Percentiles rank a stretch among this genome's conserved stretches.
These are phyloP conservation scores for Protophormia terraenovae DNA, from an alignment of 2,888 invertebrate genomes.

Conservation along the genomic window DNA sequence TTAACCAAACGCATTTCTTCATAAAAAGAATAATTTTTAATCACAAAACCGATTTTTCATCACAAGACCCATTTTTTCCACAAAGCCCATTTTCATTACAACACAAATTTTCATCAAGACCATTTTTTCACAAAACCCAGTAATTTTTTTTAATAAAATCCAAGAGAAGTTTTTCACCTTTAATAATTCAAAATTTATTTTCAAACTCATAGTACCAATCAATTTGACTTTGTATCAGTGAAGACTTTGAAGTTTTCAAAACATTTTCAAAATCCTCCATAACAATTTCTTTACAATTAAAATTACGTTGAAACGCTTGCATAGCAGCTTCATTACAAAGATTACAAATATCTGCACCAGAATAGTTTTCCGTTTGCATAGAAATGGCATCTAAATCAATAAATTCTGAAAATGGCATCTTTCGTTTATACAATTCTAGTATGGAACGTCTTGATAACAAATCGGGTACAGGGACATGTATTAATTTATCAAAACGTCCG, in stretches of 20 bases:
- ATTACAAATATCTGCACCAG: constrained; percentile 85
- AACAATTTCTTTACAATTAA: constrained; percentile 76
- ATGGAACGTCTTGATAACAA: constrained; percentile 82
- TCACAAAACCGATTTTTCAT: too few species aligned
- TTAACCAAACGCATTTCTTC: too few species aligned
- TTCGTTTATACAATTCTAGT: constrained; percentile 80
- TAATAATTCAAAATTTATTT: constrained; percentile 64
- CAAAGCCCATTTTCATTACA: too few species aligned
- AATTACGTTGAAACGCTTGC: constrained; percentile 83
- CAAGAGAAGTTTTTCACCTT: too few species aligned
- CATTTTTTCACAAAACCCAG: too few species aligned
- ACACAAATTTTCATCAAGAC: too few species aligned
- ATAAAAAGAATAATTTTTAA: too few species aligned
- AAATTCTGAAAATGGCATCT: constrained; percentile 81
- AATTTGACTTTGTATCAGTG: constrained; percentile 80
- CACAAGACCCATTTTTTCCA: too few species aligned
- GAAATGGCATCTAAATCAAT: constrained; percentile 81
- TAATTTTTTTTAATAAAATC: too few species aligned
- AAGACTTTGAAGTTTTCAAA: constrained; percentile 79
- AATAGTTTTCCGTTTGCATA: constrained; percentile 82
- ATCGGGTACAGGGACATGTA: constrained; percentile 85
- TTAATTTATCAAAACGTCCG: constrained; percentile 84
- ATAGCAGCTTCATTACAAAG: constrained; percentile 85
- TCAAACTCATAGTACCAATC: constrained; percentile 79
- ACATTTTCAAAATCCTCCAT: constrained; percentile 80